Conservation (phyloP, 2,888 invertebrate species). For the Onchidella celtica region DNA sequence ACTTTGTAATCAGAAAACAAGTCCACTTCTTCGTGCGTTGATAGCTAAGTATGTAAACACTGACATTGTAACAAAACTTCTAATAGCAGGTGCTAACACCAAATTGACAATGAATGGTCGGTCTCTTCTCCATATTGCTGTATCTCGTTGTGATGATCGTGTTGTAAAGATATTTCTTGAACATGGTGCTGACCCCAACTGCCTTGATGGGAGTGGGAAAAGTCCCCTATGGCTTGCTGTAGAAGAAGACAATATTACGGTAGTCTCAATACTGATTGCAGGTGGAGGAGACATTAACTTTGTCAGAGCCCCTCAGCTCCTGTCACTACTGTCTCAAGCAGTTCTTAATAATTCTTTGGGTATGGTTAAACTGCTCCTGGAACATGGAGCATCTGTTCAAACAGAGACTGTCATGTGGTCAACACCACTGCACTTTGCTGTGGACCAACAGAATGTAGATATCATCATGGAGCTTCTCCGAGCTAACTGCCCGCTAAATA, state of each 20-base stretch:
- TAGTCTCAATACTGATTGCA: constrained; percentile 61
- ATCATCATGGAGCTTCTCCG: constrained; percentile 68
- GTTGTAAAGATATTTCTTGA: constrained; percentile 65
- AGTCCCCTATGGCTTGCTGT: constrained; percentile 75
- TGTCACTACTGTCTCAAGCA: constrained; percentile 64
- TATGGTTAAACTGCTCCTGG: constrained; percentile 62
- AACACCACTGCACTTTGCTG: constrained; percentile 62
- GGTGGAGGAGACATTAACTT: constrained; percentile 67
- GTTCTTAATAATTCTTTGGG: constrained; percentile 57
- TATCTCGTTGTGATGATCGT: constrained; percentile 67
- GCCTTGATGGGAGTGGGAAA: constrained; percentile 63
- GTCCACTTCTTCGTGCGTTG: constrained; percentile 64
- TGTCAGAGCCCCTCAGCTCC: constrained; percentile 52
- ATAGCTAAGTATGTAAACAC: constrained; percentile 59
- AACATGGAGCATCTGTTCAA: constrained; percentile 59
- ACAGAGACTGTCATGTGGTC: constrained; percentile 59
- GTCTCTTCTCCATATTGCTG: constrained; percentile 71
- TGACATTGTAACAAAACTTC: constrained; percentile 62
- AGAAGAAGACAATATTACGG: constrained; percentile 66
- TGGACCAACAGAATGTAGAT: constrained; percentile 59
- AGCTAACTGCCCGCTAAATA: constrained; percentile 66
- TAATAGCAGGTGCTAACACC: constrained; percentile 69
- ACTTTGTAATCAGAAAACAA: constrained; percentile 58
- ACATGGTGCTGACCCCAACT: constrained; percentile 68
- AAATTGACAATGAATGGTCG: constrained; percentile 63